Conservation (phyloP, 2,888 invertebrate genomes). For the Hypsopygia costalis region DNA sequence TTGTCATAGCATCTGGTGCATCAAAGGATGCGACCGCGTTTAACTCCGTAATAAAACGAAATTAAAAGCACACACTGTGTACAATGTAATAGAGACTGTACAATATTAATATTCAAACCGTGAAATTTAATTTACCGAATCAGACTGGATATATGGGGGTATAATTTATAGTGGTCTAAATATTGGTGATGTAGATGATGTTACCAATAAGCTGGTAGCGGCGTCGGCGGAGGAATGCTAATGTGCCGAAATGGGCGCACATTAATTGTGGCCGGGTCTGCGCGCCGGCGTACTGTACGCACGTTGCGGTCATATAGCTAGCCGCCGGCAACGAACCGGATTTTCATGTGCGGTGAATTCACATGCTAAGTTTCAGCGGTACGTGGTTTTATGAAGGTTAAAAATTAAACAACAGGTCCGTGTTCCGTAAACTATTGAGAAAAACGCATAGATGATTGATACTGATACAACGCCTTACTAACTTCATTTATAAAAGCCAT, state of each 20-base stretch:
- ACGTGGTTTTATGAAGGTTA: conserved; percentile 2
- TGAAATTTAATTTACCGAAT: conserved; percentile 38
- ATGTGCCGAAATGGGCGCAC: conserved; percentile 49
- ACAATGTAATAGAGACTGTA: conserved; percentile 19
- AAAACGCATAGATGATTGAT: background rate
- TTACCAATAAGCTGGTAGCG: conserved; percentile 46
- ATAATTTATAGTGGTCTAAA: conserved; percentile 49
- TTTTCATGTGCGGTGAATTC: conserved; percentile 24
- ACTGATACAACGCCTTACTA: background rate
- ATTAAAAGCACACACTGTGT: conserved; percentile 25
- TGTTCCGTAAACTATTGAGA: background rate
- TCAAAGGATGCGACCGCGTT: conserved; percentile 38
- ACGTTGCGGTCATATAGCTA: conserved; percentile 27
- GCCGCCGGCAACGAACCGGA: conserved; percentile 21
- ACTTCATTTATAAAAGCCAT: background rate
- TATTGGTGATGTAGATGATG: conserved; percentile 51
- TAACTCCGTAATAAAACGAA: conserved; percentile 39
- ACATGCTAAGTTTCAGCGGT: conserved; percentile 18
- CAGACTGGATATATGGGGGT: conserved; percentile 31
- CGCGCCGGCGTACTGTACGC: conserved; percentile 25
- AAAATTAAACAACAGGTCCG: conserved; percentile 3
- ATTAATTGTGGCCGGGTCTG: conserved; percentile 43
- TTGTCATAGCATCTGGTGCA: conserved; percentile 48
- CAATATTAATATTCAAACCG: conserved; percentile 38
- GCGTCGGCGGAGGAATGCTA: conserved; percentile 53